Conservation (phyloP, 2,113 vertebrate species). For the Pygoscelis antarcticus region DNA sequence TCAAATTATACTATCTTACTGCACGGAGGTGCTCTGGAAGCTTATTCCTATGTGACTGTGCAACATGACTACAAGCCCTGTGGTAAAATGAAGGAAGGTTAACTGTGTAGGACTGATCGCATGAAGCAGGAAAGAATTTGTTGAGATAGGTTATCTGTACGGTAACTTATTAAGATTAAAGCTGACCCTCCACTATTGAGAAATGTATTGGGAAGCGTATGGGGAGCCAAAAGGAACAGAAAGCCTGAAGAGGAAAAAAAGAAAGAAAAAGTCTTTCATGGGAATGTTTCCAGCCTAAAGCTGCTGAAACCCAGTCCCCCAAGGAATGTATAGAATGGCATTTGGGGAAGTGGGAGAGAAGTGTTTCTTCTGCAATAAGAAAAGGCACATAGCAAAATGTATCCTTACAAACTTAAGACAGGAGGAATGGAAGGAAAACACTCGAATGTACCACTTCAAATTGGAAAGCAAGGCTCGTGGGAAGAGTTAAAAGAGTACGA, state of each 20-base stretch:
- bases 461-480: not conserved
- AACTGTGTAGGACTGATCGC: not conserved
- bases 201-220: not conserved
- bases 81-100: not conserved
- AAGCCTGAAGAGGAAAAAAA: not conserved
- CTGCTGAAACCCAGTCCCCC: rapidly evolving
- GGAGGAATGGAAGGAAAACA: not conserved
- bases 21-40: not conserved
- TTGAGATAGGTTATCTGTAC: not conserved
- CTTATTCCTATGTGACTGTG: not conserved
- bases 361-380: not conserved
- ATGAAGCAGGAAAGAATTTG: not conserved
- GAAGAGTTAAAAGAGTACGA: not conserved
- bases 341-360: not conserved
- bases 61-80: not conserved
- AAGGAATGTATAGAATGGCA: not conserved
- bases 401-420: not conserved
- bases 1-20: not conserved
- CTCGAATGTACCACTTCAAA: not conserved
- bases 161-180: not conserved
- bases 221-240: not conserved
- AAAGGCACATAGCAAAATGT: not conserved
- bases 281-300: not conserved
- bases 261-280: not conserved
- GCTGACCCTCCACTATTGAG: not conserved